Percentiles rank a stretch among this genome's conserved stretches.
Evolutionary conservation across 2,797 vertebrate species (phyloP).

Genomic region (Clamator glandarius): DNA sequence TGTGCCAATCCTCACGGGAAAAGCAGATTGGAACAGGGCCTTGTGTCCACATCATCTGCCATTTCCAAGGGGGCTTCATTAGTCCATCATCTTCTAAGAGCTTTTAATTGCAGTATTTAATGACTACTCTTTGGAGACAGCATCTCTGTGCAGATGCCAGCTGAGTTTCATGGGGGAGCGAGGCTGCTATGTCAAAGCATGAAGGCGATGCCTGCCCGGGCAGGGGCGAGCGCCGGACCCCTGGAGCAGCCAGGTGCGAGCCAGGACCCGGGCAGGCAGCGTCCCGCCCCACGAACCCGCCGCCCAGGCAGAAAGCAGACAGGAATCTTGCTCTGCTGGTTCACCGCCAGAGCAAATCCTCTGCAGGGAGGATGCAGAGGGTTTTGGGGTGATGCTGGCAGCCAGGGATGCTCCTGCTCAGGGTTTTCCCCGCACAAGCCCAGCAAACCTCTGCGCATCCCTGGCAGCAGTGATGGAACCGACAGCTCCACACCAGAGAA

Average conservation of each 20-base stretch:
- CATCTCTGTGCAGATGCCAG: rapidly evolving
- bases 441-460: not conserved
- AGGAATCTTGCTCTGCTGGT: constrained; percentile 28
- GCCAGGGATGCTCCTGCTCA: not conserved
- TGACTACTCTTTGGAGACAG: not conserved
- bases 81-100: not conserved
- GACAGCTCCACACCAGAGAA: not conserved
- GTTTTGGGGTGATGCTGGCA: not conserved
- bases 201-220: not conserved
- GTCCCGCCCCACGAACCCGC: rapidly evolving
- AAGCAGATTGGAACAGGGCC: rapidly evolving
- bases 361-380: not conserved
- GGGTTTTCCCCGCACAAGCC: rapidly evolving
- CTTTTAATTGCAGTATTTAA: not conserved
- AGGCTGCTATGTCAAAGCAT: not conserved
- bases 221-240: rapidly evolving
- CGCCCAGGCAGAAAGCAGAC: not conserved
- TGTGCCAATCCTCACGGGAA: not conserved
- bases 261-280: rapidly evolving
- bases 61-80: not conserved
- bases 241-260: not conserved
- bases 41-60: not conserved
- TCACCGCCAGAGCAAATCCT: not conserved
- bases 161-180: not conserved
- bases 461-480: rapidly evolving